Base-by-base conservation (phyloP, 2,113 vertebrate species). In the Phyllostomus hastatus region DNA sequence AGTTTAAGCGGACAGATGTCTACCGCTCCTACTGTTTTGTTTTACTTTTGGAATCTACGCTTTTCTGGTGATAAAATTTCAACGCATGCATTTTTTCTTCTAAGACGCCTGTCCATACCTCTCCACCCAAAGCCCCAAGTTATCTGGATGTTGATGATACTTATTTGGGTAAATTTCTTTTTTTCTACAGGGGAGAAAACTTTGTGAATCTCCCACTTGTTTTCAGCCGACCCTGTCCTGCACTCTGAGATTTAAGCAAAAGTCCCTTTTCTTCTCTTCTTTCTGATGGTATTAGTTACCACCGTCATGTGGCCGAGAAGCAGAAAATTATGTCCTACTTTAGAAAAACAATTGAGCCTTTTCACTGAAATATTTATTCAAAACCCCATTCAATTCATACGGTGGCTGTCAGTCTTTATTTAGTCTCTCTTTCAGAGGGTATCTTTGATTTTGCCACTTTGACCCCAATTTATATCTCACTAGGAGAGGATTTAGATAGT, bases 401-500 rank as follows among this genome's bases (percentile, higher is more conserved):
- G 76, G 95, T 95, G 76, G 70, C 96, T 96, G 97, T 96, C 96
- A 94, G 52, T 86, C 93, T 96, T 97, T 97, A 97, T 86, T 92
- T 93, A 93, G 97, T 89, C 90, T 96, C 57, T 92, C 92, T 90
- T 96, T 97, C 97, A 98, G 52, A 97, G 90, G 70, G 95, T 78
- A 98, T 86, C 26, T 84, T 97, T 98, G 94, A 98, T 98, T 98
- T 94, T 97, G 97, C 95, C 96, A 96, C 33, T 96, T 81, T 75
- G 52, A 97, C 88, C 96, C 96, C 91, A 96, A 98, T 96, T 98
- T 98, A 98, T 97, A 97, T 97, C 97, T 98, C 91, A 88, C 0
- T 96, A 89, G 93, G 96, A 97, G 97, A 98, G 96, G 76, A 64
- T 72, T 80, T 38, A 52, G 98, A 97, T 97, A 97, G 11, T 24